A percentile compares a stretch with the other conserved stretches of the same genome.
Conservation (phyloP, 2,888 invertebrate genomes). For the Gnatocerus cornutus region DNA sequence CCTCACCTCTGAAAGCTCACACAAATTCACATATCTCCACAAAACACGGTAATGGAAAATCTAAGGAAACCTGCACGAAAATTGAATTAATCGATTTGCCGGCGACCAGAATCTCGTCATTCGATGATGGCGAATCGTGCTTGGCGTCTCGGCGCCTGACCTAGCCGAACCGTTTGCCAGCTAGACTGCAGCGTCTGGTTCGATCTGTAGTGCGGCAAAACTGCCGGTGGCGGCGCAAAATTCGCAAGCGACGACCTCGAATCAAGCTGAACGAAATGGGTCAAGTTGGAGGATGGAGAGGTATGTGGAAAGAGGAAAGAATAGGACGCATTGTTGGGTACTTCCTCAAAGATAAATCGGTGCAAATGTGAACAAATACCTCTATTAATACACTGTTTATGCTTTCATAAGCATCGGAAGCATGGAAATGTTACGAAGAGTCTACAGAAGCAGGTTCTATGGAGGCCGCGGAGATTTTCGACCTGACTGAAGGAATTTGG, state of each 20-base stretch:
- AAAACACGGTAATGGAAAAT: background rate
- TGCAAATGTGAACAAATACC: too few species aligned
- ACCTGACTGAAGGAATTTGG: too few species aligned
- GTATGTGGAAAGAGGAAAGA: slow-evolving; percentile 10
- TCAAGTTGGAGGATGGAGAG: slow-evolving; percentile 28
- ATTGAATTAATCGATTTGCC: slow-evolving; percentile 51
- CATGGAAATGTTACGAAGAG: too few species aligned
- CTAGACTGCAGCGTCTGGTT: slow-evolving; percentile 55
- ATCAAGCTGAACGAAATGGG: slow-evolving; percentile 40
- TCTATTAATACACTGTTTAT: too few species aligned
- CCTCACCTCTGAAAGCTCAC: background rate
- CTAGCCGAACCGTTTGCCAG: slow-evolving; percentile 57
- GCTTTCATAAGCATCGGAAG: too few species aligned
- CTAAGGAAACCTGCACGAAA: slow-evolving; percentile 14
- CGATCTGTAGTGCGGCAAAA: slow-evolving; percentile 50
- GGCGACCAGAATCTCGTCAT: slow-evolving; percentile 38
- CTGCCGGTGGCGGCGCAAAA: slow-evolving; percentile 50
- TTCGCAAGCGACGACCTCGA: slow-evolving; percentile 44
- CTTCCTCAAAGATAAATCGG: too few species aligned
- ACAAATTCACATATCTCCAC: slow-evolving; percentile 10
- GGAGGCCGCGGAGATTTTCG: too few species aligned
- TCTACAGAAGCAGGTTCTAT: too few species aligned
- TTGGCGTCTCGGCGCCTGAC: slow-evolving; percentile 61
- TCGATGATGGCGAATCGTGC: slow-evolving; percentile 40
- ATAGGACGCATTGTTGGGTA: background rate